These are phyloP conservation scores for Gallirallus australis DNA, from an alignment of 2,797 vertebrate genomes.

Conservation along the genomic window DNA sequence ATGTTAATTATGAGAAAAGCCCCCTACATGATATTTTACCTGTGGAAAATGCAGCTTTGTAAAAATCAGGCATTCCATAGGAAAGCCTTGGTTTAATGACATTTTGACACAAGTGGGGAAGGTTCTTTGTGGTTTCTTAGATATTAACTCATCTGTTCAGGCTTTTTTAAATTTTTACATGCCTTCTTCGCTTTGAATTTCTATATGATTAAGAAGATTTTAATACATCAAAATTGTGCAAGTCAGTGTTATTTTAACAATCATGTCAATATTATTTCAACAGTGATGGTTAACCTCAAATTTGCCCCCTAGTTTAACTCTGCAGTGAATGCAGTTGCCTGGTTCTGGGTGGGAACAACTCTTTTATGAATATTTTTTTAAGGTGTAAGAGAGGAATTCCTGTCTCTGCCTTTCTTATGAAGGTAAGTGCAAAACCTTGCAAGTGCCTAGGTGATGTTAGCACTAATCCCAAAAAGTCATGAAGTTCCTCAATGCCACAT, in stretches of 20 bases:
- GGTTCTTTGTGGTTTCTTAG: background rate
- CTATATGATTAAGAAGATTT: background rate
- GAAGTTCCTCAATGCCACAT: background rate
- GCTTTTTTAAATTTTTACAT: background rate
- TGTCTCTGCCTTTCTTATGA: background rate
- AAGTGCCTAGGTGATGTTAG: background rate
- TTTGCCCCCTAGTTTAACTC: background rate
- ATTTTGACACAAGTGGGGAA: constrained; percentile 7
- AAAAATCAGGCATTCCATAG: background rate
- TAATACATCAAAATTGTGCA: background rate
- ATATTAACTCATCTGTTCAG: background rate
- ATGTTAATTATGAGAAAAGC: background rate
- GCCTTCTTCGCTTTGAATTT: background rate
- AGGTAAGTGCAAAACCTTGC: background rate
- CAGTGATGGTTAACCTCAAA: background rate
- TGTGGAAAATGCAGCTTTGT: background rate
- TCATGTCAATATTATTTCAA: background rate
- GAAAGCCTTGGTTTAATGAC: constrained; percentile 13
- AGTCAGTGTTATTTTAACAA: background rate
- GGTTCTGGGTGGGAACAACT: background rate
- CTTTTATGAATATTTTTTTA: background rate
- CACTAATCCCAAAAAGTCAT: background rate
- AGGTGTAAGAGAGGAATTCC: background rate
- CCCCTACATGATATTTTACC: background rate
- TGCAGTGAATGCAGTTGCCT: background rate